phyloP scores from a whole-genome alignment of 2,113 vertebrate genomes.

The Oceanodroma tethys region DNA sequence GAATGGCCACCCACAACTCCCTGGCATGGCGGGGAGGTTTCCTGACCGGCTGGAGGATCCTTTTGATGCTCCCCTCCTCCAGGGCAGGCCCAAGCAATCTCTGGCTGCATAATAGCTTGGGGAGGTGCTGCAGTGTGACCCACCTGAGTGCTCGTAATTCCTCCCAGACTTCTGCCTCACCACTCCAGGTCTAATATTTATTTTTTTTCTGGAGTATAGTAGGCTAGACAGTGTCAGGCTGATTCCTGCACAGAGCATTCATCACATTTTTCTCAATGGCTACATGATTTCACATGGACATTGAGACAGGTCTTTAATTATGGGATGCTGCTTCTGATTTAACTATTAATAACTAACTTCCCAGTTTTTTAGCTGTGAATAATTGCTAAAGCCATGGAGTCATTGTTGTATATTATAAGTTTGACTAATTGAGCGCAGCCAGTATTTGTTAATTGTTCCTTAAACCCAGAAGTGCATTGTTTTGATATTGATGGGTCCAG shows the following conservation, averaged over 20 bases:
- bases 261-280: not conserved
- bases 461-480: slow-evolving; percentile 28
- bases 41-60: not conserved
- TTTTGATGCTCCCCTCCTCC: not conserved
- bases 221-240: not conserved
- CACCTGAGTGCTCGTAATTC: not conserved
- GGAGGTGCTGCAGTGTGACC: not conserved
- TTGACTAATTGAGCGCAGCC: not conserved
- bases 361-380: not conserved
- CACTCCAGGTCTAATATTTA: not conserved
- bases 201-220: not conserved
- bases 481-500: slow-evolving; percentile 36
- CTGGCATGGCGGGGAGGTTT: not conserved
- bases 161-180: not conserved
- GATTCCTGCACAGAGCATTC: not conserved
- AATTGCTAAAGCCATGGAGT: not conserved
- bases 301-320: not conserved
- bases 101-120: not conserved
- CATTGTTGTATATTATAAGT: not conserved
- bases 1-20: not conserved
- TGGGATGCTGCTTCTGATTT: not conserved
- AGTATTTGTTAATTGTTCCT: slow-evolving; percentile 24
- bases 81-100: not conserved
- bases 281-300: not conserved
- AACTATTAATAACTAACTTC: slow-evolving; percentile 17